These are phyloP conservation scores for Halcyon leucocephala DNA, from an alignment of 2,797 vertebrate genomes.

Conservation along the genomic window DNA sequence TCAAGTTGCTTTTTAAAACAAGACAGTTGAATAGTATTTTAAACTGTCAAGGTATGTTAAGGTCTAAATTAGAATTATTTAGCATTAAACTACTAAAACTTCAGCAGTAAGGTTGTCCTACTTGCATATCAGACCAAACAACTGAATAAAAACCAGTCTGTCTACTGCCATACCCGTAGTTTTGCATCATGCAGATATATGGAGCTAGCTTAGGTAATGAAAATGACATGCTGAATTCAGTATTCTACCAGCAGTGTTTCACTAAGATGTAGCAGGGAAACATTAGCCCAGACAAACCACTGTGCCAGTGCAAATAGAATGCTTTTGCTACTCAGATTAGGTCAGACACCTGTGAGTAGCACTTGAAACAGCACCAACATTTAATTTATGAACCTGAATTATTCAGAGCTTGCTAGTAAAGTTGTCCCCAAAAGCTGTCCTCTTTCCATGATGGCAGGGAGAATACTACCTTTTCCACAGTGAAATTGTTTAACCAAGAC, in stretches of 20 bases:
- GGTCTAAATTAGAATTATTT: background rate
- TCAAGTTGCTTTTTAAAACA: background rate
- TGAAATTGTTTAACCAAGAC: background rate
- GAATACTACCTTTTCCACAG: background rate
- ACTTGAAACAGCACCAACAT: background rate
- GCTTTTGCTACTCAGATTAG: background rate
- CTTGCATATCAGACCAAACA: background rate
- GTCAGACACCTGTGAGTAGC: background rate
- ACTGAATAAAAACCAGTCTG: background rate
- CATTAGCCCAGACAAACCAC: background rate
- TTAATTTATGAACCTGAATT: background rate
- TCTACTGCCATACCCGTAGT: rapidly evolving
- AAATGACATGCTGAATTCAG: background rate
- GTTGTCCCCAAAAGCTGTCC: background rate
- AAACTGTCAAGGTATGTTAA: background rate
- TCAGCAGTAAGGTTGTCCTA: background rate
- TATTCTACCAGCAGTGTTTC: background rate
- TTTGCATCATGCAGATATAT: rapidly evolving
- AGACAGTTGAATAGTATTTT: background rate
- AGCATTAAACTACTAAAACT: background rate
- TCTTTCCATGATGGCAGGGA: background rate
- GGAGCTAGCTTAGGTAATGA: background rate
- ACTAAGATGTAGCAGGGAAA: background rate
- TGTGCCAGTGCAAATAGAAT: background rate
- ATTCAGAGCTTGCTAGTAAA: background rate